Evolutionary conservation across 2,888 invertebrate genomes (phyloP).

Genomic region (Cheilosia vernalis): DNA sequence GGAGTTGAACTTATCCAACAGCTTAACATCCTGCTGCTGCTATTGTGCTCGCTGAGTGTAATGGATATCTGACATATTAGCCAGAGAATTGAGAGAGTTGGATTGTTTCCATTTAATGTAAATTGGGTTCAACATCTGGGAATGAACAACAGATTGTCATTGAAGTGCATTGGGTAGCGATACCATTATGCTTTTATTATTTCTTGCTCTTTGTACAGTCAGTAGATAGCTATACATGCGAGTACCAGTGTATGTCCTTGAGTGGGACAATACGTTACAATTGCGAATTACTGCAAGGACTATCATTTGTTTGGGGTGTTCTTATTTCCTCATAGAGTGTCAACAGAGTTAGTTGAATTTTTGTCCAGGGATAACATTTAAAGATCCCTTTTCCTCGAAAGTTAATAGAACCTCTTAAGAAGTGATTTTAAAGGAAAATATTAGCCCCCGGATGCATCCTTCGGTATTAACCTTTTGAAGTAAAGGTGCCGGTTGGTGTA

Average conservation of each 20-base stretch:
- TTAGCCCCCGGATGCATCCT: no score
- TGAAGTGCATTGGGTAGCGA: conserved; percentile 30
- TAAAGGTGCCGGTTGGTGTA: no score
- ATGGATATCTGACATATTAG: conserved; percentile 72
- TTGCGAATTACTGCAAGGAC: no score
- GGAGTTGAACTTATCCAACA: conserved; percentile 65
- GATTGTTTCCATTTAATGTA: conserved; percentile 68
- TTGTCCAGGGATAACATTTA: not conserved
- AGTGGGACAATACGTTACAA: not conserved
- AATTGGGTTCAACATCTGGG: conserved; percentile 63
- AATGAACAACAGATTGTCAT: conserved; percentile 48
- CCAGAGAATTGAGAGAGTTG: conserved; percentile 45
- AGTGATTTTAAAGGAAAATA: no score
- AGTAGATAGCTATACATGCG: not conserved
- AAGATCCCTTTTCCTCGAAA: not conserved
- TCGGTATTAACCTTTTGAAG: no score
- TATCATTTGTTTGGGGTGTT: no score
- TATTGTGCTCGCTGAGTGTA: conserved; percentile 58
- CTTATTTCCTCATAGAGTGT: not conserved
- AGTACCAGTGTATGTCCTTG: not conserved
- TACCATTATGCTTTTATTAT: conserved; percentile 36
- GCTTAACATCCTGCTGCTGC: conserved; percentile 62
- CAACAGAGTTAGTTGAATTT: not conserved
- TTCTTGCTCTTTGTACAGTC: conserved; percentile 7
- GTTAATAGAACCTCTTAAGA: no score